These are phyloP conservation scores for Myopa testacea DNA, from an alignment of 2,888 invertebrate species.

Conservation along the genomic window DNA sequence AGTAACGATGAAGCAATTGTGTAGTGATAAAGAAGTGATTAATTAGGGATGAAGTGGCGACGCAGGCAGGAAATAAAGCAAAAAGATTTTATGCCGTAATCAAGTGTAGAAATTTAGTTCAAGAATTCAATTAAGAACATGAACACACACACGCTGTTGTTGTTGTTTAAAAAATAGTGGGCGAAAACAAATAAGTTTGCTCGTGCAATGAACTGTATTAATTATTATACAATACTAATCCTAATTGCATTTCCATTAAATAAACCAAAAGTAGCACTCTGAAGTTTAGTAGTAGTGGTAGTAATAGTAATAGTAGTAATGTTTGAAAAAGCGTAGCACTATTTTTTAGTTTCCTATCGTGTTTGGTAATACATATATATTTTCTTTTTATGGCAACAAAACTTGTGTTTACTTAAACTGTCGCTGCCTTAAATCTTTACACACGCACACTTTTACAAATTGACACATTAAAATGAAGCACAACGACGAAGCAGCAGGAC, in stretches of 20 bases:
- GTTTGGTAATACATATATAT: not conserved
- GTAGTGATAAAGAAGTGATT: not conserved
- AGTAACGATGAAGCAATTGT: no score
- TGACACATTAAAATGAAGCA: not conserved
- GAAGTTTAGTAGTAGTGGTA: not conserved
- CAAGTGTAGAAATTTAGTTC: no score
- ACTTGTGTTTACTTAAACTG: no score
- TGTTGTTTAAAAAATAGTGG: no score
- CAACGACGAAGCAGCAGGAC: not conserved
- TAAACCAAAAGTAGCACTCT: not conserved
- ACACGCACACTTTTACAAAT: not conserved
- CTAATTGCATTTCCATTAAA: not conserved
- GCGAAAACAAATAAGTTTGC: no score
- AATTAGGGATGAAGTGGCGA: conserved; percentile 27
- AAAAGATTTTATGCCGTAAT: no score
- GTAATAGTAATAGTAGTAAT: not conserved
- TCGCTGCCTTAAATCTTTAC: no score
- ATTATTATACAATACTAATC: no score
- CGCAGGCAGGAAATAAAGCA: no score
- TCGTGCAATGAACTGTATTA: no score
- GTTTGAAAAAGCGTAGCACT: not conserved
- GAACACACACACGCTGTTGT: conserved; percentile 7
- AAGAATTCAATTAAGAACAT: conserved; percentile 44
- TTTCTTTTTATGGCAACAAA: not conserved
- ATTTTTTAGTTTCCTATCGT: not conserved